A percentile compares a stretch with the other conserved stretches of the same genome.
phyloP scores from a whole-genome alignment of 1,140 invertebrate species.

The Drosophila murphyi region DNA sequence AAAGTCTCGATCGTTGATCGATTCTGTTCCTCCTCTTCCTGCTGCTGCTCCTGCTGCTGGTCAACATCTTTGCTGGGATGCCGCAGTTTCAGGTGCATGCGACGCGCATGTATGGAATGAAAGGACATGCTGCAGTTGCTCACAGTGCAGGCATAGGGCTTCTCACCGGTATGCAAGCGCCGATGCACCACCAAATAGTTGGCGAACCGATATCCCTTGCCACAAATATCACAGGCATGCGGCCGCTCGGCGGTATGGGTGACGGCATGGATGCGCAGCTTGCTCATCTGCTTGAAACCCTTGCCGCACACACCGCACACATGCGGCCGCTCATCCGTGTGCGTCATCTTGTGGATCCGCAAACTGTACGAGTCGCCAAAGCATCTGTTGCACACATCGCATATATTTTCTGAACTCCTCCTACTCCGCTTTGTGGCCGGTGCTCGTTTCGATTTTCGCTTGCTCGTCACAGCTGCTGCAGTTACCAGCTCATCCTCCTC shows the following conservation, averaged over 20 bases:
- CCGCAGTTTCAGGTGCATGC: conserved; percentile 61
- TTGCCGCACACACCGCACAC: conserved; percentile 73
- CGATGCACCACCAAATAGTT: conserved; percentile 85
- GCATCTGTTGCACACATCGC: conserved; percentile 51
- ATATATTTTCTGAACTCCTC: conserved; percentile 18
- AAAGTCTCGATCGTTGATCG: too few relatives aligned
- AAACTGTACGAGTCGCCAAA: conserved; percentile 71
- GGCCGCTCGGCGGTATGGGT: conserved; percentile 86
- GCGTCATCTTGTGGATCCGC: conserved; percentile 75
- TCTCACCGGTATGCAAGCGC: conserved; percentile 92
- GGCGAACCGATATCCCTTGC: conserved; percentile 86
- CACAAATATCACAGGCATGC: conserved; percentile 85
- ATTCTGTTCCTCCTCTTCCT: neutral
- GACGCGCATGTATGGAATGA: conserved; percentile 71
- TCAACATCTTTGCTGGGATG: conserved; percentile 27
- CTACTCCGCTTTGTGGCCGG: neutral
- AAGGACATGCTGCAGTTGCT: conserved; percentile 47
- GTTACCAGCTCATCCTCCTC: too few relatives aligned
- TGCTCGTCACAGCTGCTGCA: neutral
- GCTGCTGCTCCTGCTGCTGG: neutral
- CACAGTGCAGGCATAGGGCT: conserved; percentile 86
- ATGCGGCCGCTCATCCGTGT: conserved; percentile 79
- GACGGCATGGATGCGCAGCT: conserved; percentile 85
- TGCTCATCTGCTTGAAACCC: conserved; percentile 70
- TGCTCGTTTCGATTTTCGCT: conserved; percentile 1